Conservation (phyloP, 1,140 invertebrate genomes). For the Mizuhopecten yessoensis region DNA sequence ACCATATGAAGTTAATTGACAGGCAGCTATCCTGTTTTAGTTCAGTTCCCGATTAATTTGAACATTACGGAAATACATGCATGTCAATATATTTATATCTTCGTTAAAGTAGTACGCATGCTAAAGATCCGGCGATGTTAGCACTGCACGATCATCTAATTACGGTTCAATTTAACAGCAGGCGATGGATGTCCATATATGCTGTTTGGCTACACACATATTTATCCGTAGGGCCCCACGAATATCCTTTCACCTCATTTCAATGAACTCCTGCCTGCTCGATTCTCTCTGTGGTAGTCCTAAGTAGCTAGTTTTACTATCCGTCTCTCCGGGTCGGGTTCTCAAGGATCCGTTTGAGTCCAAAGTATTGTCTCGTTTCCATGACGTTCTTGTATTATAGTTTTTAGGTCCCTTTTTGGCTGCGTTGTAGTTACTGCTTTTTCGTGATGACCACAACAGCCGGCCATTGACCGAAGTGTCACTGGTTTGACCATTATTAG, state of each 20-base stretch:
- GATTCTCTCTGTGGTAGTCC: neutral
- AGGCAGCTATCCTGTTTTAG: neutral
- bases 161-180: neutral
- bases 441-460: neutral
- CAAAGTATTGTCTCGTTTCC: neutral
- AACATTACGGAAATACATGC: neutral
- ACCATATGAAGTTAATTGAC: too few relatives aligned
- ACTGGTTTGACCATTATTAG: neutral
- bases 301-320: neutral
- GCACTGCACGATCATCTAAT: neutral
- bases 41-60: neutral
- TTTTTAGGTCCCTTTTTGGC: neutral
- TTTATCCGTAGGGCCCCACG: neutral
- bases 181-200: neutral
- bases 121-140: neutral
- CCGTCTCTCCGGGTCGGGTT: neutral
- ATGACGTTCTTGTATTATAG: neutral
- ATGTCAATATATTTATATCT: neutral
- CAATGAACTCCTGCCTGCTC: neutral
- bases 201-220: neutral
- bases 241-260: neutral
- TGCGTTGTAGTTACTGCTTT: neutral
- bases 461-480: neutral
- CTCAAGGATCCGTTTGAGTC: neutral
- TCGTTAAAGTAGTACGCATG: neutral